Evolutionary conservation across 2,797 vertebrate species (phyloP), one percentile per base, ranked within the genome.

Genomic region (Eulemur rubriventer): DNA sequence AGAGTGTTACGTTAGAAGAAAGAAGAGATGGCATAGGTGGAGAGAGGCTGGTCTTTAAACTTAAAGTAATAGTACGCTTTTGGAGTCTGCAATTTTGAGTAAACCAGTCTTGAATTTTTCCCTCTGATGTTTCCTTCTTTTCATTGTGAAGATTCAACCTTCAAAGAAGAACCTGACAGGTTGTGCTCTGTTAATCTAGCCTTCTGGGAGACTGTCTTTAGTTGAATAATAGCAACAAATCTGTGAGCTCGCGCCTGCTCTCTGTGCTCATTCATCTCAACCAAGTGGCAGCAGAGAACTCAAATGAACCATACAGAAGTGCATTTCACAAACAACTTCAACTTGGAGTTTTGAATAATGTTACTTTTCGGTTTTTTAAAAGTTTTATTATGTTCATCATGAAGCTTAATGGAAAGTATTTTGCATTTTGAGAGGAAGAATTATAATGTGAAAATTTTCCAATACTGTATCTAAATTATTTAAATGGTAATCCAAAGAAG

Each of bases 81-180:
- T 33, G 50, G 52, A 33, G 92, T 85, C 81, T 97, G 57, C 75
- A 87, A 41, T 80, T 91, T 90, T 2, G 43, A 16, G 50, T 33
- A 59, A 81, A 65, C 10, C 35, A 33, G 20, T 57, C 33, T 83
- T 92, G 41, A 16, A 30, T 91, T 86, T 92, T 83, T 65, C 63
- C 67, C 75, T 89, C 76, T 70, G 48, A 65, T 59, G 55, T 93
- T 94, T 92, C 89, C 65, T 95, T 94, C 83, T 92, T 93, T 82
- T 48, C 46, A 38, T 50, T 70, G 28, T 30, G 91, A 96, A 87
- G 93, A 85, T 87, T 91, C 91, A 94, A 0, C 80, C 86, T 96
- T 95, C 76, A 78, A 59, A 97, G 94, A 33, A 38, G 76, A 96
- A 59, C 14, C 73, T 20, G n/a, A 46, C 38, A 81, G 35, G 70